Evolutionary conservation across 2,888 invertebrate species (phyloP).

Genomic region (Mimachlamys varia): DNA sequence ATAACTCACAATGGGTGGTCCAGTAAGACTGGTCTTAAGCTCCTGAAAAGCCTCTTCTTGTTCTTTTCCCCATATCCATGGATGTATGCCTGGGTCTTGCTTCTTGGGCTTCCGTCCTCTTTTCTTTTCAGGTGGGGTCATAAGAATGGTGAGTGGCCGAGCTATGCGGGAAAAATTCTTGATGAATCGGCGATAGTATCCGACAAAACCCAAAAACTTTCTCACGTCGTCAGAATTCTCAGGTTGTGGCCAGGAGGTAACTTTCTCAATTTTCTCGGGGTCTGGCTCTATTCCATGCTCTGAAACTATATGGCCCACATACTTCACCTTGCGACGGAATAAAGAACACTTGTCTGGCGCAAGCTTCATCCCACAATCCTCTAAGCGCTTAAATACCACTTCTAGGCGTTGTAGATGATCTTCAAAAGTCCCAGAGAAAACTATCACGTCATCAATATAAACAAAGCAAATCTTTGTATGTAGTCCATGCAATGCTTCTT

Average conservation of each 20-base stretch:
- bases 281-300: constrained; percentile 19
- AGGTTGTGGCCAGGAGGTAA: neutral
- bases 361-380: constrained; percentile 1
- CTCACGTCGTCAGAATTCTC: too few species aligned
- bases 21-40: neutral
- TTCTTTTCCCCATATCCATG: neutral
- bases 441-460: neutral
- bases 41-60: neutral
- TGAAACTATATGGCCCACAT: neutral
- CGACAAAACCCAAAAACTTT: neutral
- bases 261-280: neutral
- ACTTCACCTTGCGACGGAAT: neutral
- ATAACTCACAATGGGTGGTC: neutral
- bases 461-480: neutral
- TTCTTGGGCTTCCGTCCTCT: neutral
- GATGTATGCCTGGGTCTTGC: neutral
- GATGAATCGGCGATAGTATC: neutral
- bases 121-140: neutral
- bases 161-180: neutral
- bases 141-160: neutral
- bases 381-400: neutral
- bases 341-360: too few species aligned
- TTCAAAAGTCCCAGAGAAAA: neutral
- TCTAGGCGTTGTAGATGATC: neutral
- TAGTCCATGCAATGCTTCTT: too few species aligned